phyloP scores from a whole-genome alignment of 2,113 vertebrate genomes.

The Tupaia tana region DNA sequence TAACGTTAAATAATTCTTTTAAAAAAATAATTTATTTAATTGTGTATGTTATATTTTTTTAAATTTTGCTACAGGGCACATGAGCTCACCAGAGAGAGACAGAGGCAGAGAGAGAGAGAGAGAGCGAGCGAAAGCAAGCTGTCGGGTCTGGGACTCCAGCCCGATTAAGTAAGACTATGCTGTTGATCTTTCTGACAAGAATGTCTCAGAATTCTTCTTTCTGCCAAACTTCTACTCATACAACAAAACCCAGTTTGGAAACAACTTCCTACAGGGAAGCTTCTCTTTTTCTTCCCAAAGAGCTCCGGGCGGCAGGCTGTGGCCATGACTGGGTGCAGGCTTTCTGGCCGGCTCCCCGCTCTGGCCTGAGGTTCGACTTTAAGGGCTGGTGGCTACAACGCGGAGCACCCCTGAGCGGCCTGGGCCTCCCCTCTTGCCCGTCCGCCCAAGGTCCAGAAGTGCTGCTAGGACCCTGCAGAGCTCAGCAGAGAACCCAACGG shows the following conservation, averaged over 20 bases:
- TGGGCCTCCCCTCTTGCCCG: background rate
- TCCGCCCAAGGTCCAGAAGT: too few relatives aligned
- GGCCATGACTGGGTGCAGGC: rapidly evolving
- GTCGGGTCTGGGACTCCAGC: too few relatives aligned
- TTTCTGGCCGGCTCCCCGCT: background rate
- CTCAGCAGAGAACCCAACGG: rapidly evolving
- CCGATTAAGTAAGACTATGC: background rate
- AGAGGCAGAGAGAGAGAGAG: too few relatives aligned
- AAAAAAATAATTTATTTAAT: too few relatives aligned
- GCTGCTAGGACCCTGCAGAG: background rate
- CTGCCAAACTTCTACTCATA: conserved; percentile 17
- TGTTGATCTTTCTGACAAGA: conserved; percentile 19
- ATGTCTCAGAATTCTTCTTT: background rate
- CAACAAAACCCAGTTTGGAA: conserved; percentile 10
- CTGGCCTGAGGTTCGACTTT: rapidly evolving
- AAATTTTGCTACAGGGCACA: too few relatives aligned
- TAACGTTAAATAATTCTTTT: too few relatives aligned
- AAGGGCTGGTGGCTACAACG: background rate
- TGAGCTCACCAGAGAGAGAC: too few relatives aligned
- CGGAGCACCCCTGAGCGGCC: background rate
- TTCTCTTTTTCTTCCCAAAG: background rate
- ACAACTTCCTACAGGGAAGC: background rate
- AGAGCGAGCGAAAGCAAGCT: too few relatives aligned
- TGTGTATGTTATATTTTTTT: too few relatives aligned
- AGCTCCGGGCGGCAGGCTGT: background rate